Percentiles rank a stretch among this genome's conserved stretches.
Conservation (phyloP, 2,797 vertebrate species). For the Glyptemys insculpta region DNA sequence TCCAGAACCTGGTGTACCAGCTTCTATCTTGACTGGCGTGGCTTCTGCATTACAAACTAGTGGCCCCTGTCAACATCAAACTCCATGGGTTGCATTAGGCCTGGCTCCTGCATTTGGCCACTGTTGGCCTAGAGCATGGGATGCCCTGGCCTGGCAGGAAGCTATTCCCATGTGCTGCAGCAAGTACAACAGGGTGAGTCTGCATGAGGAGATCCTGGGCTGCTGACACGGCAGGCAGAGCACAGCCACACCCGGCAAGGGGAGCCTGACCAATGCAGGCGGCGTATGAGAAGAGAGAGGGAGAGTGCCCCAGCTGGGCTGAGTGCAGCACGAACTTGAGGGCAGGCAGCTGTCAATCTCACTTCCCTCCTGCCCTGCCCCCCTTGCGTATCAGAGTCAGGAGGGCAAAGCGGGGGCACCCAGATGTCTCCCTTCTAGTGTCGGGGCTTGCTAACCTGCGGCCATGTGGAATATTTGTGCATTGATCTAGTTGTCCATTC, state of each 20-base stretch:
- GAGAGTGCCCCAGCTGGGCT: not conserved
- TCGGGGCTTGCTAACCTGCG: not conserved
- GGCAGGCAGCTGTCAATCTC: not conserved
- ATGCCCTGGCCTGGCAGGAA: not conserved
- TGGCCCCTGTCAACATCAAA: not conserved
- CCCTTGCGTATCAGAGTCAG: no score
- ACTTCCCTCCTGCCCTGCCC: not conserved
- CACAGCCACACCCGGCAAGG: not conserved
- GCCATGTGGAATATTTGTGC: accelerated
- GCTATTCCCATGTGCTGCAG: not conserved
- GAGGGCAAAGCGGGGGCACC: not conserved
- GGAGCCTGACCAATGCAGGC: not conserved
- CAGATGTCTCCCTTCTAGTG: not conserved
- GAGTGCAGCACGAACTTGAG: not conserved
- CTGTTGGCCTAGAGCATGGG: not conserved
- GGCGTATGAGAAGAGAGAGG: not conserved
- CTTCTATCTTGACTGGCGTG: not conserved
- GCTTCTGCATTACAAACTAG: not conserved
- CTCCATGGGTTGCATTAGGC: not conserved
- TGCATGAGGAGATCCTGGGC: not conserved
- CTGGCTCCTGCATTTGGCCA: not conserved
- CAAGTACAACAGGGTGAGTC: not conserved
- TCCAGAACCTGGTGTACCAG: no score
- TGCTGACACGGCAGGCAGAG: not conserved
- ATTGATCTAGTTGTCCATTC: not conserved